Conservation (phyloP, 2,888 invertebrate genomes). For the Venusia cambrica region DNA sequence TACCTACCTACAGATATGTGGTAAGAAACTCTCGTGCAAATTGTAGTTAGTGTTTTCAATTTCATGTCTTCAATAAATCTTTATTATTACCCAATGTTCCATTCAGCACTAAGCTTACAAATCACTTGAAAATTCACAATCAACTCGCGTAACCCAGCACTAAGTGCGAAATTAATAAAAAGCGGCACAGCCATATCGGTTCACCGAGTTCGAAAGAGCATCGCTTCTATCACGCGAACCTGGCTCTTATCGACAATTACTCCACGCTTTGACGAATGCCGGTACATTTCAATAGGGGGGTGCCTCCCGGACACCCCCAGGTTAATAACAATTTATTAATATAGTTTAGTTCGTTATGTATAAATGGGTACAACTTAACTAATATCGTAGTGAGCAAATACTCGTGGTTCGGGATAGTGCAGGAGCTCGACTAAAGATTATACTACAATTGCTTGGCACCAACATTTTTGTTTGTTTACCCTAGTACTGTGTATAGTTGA, state of each 20-base stretch:
- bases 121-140: no score
- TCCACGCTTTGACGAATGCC: constrained; percentile 54
- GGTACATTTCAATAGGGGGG: constrained; percentile 34
- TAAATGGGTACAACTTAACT: constrained; percentile 63
- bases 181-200: constrained; percentile 43
- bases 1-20: no score
- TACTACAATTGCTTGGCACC: no score
- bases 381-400: constrained; percentile 67
- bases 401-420: constrained; percentile 44
- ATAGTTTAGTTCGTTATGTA: constrained; percentile 70
- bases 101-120: no score
- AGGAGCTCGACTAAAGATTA: constrained; percentile 30
- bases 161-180: constrained; percentile 68
- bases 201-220: constrained; percentile 51
- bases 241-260: constrained; percentile 62
- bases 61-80: no score
- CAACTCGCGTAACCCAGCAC: constrained; percentile 12
- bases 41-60: no score
- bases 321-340: constrained; percentile 75
- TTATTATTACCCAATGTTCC: no score
- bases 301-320: constrained; percentile 14
- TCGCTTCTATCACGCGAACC: constrained; percentile 41
- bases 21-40: no score
- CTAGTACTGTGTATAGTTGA: no score
- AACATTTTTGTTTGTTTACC: no score